phyloP scores from a whole-genome alignment of 2,113 vertebrate species.

The Psettodes erumei region DNA sequence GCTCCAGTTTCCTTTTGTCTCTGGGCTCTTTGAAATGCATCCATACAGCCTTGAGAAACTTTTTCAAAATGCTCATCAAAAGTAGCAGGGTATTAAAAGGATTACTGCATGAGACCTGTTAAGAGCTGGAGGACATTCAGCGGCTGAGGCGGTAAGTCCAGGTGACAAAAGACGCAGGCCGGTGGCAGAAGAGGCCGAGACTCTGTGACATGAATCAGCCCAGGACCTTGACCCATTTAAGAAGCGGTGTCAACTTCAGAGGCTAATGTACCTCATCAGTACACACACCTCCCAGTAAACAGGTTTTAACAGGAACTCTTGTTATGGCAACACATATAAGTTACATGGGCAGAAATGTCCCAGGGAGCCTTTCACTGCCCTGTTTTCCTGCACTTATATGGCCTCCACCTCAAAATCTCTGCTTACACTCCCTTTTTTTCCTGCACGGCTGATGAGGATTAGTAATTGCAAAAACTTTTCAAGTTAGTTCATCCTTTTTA shows the following conservation, averaged over 20 bases:
- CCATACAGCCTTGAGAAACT: constrained; percentile 48
- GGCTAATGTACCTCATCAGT: constrained; percentile 30
- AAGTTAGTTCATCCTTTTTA: constrained; percentile 42
- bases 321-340: constrained; percentile 44
- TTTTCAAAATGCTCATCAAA: constrained; percentile 63
- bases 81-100: constrained; percentile 58
- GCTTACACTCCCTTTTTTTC: constrained; percentile 23
- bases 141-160: constrained; percentile 23
- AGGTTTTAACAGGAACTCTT: constrained; percentile 57
- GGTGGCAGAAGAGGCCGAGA: constrained; percentile 19
- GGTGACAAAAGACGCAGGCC: constrained; percentile 55
- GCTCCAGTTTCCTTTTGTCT: constrained; percentile 77
- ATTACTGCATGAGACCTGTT: constrained; percentile 54
- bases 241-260: constrained; percentile 55
- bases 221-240: constrained; percentile 63
- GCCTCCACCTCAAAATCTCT: constrained; percentile 17
- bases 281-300: constrained; percentile 56
- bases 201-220: constrained; percentile 41
- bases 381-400: constrained; percentile 55
- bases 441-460: constrained; percentile 41
- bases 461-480: constrained; percentile 40
- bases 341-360: constrained; percentile 53
- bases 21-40: constrained; percentile 69
- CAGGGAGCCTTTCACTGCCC: constrained; percentile 34
- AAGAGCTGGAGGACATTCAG: constrained; percentile 48